These are phyloP conservation scores for Metalampra italica DNA, from an alignment of 2,888 invertebrate species.

Conservation along the genomic window DNA sequence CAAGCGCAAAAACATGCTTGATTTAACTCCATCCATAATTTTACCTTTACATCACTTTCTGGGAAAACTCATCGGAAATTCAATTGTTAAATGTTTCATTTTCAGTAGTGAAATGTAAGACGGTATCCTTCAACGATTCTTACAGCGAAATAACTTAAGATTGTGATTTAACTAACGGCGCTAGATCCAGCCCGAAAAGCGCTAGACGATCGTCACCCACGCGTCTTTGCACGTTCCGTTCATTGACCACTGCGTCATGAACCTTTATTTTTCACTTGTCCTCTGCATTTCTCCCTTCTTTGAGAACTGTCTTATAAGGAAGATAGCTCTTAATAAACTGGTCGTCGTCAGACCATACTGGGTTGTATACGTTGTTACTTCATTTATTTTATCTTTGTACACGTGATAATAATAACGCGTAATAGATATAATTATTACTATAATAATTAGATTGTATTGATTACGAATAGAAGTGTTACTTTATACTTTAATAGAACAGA, in stretches of 20 bases:
- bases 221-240: constrained; percentile 16
- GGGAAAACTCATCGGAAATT: too few relatives aligned
- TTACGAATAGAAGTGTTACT: background rate
- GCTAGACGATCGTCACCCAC: background rate
- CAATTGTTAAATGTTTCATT: too few relatives aligned
- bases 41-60: too few relatives aligned
- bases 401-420: background rate
- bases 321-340: constrained; percentile 2
- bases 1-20: too few relatives aligned
- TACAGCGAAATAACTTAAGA: background rate
- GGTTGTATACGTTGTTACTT: background rate
- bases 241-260: constrained; percentile 26
- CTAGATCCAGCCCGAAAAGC: background rate
- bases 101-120: too few relatives aligned
- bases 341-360: background rate
- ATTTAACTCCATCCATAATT: too few relatives aligned
- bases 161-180: background rate
- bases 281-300: constrained; percentile 12
- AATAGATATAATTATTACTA: background rate
- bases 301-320: background rate
- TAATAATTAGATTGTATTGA: background rate
- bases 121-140: too few relatives aligned
- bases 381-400: constrained; percentile 2
- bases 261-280: constrained; percentile 21
- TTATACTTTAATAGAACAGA: too few relatives aligned